Evolutionary conservation across 2,113 vertebrate species (phyloP), one percentile per base, ranked within the genome.

Genomic region (Hypocryptadius cinnamomeus): DNA sequence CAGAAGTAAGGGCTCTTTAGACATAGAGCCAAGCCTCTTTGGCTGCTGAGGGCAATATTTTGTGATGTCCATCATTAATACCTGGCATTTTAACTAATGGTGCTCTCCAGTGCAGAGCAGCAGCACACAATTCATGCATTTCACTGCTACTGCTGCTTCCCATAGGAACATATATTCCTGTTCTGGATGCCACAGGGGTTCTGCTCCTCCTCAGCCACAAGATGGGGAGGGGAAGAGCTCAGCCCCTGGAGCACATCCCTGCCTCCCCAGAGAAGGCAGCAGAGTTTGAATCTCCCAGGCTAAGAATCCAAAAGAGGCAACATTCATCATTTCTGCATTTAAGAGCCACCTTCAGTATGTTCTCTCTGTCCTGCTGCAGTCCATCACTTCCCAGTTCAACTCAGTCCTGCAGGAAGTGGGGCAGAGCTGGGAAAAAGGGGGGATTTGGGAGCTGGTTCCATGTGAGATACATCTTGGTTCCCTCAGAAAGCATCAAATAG

Each of bases 321-420:
- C 8, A 51, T 37, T 35, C 19, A 69, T 69, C 13, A 59, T 60
- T 84, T 83, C 64, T 59, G 50, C 40, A 39, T 59, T 24, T 87
- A 57, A 61, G 24, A 89, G 23, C 14, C 83, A 70, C 51, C 18
- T 39, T 59, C 59, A 57, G 3, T 3, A 5, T 0, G 1, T 45
- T 31, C 42, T 39, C 15, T 40, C 47, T 24, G 30, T 39, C 47
- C 27, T 66, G 23, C 64, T 42, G 39, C 69, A 86, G 39, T 7
- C 39, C 68, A 54, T 7, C 12, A 9, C 5, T 47, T 33, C 33
- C 28, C 50, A 80, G 21, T 30, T 33, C 19, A 65, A 47, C 5
- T 7, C 16, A 1, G 0, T 45, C 30, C 39, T 33, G 39, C 0
- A 0, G 33, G 20, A 64, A 69, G 4, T 21, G 23, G 27, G 60